Evolutionary conservation across 2,888 invertebrate species (phyloP), one percentile per base, ranked within the genome.

Genomic region (Isotomurus palustris): DNA sequence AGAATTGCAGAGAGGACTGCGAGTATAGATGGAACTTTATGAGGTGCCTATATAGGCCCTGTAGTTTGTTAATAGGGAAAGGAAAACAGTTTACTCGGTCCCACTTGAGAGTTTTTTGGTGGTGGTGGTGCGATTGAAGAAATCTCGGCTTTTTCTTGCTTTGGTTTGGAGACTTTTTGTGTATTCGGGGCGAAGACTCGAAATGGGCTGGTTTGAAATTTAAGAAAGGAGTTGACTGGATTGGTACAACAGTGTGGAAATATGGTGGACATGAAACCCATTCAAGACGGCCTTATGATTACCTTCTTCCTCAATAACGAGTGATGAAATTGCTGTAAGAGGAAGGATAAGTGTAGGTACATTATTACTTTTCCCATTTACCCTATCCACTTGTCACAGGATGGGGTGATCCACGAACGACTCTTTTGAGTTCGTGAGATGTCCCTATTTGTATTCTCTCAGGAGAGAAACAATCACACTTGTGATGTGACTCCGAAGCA

Each of bases 281-380:
- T 63, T 62, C 43, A 56, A 58, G 64, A 61, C 67, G 56, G 62
- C 64, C 68, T 68, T 70, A 70, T 70, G 70, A 70, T 70, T 67
- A 68, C 68, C 65, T 66, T 67, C 62, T 70, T 70, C 70, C 70
- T 67, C 70, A 68, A 70, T 70, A 68, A 68, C 67, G 63, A 62
- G 64, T 61, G 63, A 67, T 66, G 69, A 66, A 69, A 69, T 69
- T 69, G 64, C 64, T 64, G 67, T 62, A 62, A 56, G 56, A 64
- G 64, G 67, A 60, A 66, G 60, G 54, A 22, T 27, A 45, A 53
- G 56, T 47, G 47, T 21, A 47, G 47, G 25, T 47, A 24, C 24
- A 22, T 24, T 44, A 44, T 32, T 32, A 32, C 32, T 10, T 32
- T 10, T 14, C 32, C 8, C 8, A 8, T 14, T 32, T 10, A 32